A percentile compares a stretch with the other conserved stretches of the same genome.
Evolutionary conservation across 2,113 vertebrate species (phyloP).

Genomic region (Sterrhoptilus dennistouni): DNA sequence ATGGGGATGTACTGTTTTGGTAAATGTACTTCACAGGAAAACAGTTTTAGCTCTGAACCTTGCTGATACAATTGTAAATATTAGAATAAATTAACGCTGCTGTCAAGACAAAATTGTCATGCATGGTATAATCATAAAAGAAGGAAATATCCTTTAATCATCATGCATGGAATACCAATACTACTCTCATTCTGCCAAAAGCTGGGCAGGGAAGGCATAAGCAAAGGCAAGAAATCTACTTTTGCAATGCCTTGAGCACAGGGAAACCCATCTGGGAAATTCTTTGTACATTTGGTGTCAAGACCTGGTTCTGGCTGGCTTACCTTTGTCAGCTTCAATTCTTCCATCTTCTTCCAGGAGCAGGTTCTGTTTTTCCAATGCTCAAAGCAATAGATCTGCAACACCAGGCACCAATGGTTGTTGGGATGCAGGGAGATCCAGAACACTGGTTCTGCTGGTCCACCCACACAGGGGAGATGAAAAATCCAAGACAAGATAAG

Average conservation of each 20-base stretch:
- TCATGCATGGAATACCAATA: neutral
- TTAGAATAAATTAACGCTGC: neutral
- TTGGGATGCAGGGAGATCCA: neutral
- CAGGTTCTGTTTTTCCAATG: neutral
- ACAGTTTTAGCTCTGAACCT: neutral
- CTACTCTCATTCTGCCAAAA: neutral
- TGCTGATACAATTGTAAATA: neutral
- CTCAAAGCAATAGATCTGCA: neutral
- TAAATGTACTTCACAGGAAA: neutral
- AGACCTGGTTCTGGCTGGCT: neutral
- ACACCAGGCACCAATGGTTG: neutral
- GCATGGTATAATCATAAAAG: neutral
- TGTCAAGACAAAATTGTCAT: neutral
- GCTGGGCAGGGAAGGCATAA: neutral
- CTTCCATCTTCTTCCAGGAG: neutral
- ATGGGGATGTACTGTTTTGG: neutral
- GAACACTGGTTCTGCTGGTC: slow-evolving; percentile 30
- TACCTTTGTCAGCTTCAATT: slow-evolving; percentile 27
- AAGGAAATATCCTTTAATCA: neutral
- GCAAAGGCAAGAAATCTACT: neutral
- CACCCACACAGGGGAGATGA: slow-evolving; percentile 18
- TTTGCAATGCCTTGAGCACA: neutral
- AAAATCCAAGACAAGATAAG: slow-evolving; percentile 34
- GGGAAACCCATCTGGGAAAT: neutral
- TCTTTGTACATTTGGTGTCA: neutral